Base-by-base conservation (phyloP, 1,140 invertebrate genomes). In the Nasonia vitripennis region DNA sequence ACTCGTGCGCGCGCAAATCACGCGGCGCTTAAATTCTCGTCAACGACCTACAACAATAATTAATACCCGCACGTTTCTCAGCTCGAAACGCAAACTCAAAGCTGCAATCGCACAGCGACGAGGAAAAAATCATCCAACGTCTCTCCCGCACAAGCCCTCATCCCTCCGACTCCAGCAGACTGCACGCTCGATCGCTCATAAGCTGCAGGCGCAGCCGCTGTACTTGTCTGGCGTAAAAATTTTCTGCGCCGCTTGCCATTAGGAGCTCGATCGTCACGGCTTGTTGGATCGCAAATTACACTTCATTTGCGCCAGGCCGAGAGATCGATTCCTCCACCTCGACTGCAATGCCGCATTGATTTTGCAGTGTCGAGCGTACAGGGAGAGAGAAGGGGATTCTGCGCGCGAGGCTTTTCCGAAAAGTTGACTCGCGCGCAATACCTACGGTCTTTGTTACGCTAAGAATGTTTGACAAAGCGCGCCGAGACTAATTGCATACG, bases 211-310 rank as follows among this genome's bases (percentile, higher is more conserved):
- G 67, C 67, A 27, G 67, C n/a, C 23, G 10, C 2, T 17, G 68
- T 71, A n/a, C 20, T 67, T n/a, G 68, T 23, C 73, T 20, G 17
- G 73, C 75, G 83, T 78, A 87, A 87, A 86, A 89, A 73, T 85
- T 79, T 87, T 68, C 79, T 73, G 31, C 68, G 27, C 75, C 71
- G 86, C 37, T 88, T 85, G 70, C 77, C 81, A 80, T 37, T 51
- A 45, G 80, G 34, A 14, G 17, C 67, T 86, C 67, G 27, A 27
- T 27, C 1, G 31, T 88, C 82, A 87, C 83, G 77, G 80, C 37
- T 83, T 86, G 86, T 67, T 87, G 88, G 87, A 86, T 87, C 86
- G 87, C 86, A 86, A 88, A 89, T 88, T 89, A 87, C 87, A 86
- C 87, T 86, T 88, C 87, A 88, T 89, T 89, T 89, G 84, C 85